Base-by-base conservation (phyloP, 2,113 vertebrate species). In the Chloropsis hardwickii region DNA sequence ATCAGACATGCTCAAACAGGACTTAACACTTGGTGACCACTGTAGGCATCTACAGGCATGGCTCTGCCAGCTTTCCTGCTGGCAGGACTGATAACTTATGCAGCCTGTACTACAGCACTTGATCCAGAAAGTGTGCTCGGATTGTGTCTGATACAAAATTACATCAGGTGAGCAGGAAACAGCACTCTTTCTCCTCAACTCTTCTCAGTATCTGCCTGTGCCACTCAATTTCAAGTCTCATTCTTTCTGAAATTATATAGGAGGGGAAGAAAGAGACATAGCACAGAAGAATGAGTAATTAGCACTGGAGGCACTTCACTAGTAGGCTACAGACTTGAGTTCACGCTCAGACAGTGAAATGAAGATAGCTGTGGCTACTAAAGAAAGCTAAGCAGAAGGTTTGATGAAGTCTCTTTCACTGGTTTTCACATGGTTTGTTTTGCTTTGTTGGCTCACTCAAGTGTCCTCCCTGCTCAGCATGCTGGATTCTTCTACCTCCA, bases 71-170 rank as follows among this genome's bases (percentile, higher is more conserved):
- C 44, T 28, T 31, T 89, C 35, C 84, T n/a, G 18, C 47, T 2
- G 4, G 25, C 0, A 1, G 17, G 42, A 56, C 5, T 37, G 56
- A 1, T 29, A 66, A 47, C 27, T 42, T 27, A 24, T 2, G 6
- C 28, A 84, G 79, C 69, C 48, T 62, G 10, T 44, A 53, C 62
- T 51, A 62, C 84, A 70, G 60, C 40, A 45, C 33, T n/a, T n/a
- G 33, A 69, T 29, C 21, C 60, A 78, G 44, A 69, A 50, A 73
- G 28, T 12, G 14, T 54, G 71, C 39, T 78, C 54, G 78, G 44
- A 23, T 23, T 40, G 18, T 33, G 54, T 45, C 56, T 69, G 54
- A 64, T 40, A n/a, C 5, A 31, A 73, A 81, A 73, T 33, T 10
- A 45, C 3, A 19, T 18, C 50, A 60, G 33, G 25, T 31, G 33